These are phyloP conservation scores for Bovichtus variegatus DNA, from an alignment of 2,797 vertebrate genomes.

Conservation along the genomic window DNA sequence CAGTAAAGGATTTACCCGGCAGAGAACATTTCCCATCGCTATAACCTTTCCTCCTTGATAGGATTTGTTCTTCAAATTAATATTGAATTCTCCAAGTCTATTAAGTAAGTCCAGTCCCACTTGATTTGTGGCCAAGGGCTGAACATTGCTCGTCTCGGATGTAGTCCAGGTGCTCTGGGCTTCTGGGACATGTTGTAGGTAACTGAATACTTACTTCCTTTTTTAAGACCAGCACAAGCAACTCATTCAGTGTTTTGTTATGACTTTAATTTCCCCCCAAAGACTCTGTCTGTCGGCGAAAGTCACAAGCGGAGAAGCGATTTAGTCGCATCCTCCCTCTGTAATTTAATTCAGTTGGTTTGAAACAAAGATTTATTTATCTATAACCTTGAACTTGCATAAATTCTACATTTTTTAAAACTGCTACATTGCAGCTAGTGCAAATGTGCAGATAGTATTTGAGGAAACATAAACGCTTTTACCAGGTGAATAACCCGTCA, in stretches of 20 bases:
- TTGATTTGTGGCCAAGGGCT: constrained; percentile 50
- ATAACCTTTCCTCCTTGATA: constrained; percentile 19
- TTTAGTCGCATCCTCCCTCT: neutral
- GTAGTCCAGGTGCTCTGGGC: constrained; percentile 51
- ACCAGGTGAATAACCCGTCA: neutral
- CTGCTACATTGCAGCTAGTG: neutral
- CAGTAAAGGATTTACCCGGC: constrained; percentile 3
- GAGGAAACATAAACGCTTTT: neutral
- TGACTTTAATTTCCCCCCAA: constrained; percentile 16
- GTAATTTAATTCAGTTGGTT: neutral
- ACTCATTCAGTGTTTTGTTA: constrained; percentile 17
- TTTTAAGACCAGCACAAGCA: constrained; percentile 13
- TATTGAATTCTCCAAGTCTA: constrained; percentile 49
- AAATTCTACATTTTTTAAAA: neutral
- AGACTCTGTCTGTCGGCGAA: neutral
- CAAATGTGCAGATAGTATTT: neutral
- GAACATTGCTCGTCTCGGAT: constrained; percentile 35
- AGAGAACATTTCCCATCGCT: constrained; percentile 21
- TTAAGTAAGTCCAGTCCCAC: constrained; percentile 54
- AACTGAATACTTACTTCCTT: constrained; percentile 32
- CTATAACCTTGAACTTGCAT: constrained; percentile 1
- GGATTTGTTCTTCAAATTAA: constrained; percentile 43
- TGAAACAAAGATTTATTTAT: neutral
- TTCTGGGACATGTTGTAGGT: constrained; percentile 37
- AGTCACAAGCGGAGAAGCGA: constrained; percentile 10